Conservation (phyloP, 2,888 invertebrate genomes). For the Orthosia incerta region DNA sequence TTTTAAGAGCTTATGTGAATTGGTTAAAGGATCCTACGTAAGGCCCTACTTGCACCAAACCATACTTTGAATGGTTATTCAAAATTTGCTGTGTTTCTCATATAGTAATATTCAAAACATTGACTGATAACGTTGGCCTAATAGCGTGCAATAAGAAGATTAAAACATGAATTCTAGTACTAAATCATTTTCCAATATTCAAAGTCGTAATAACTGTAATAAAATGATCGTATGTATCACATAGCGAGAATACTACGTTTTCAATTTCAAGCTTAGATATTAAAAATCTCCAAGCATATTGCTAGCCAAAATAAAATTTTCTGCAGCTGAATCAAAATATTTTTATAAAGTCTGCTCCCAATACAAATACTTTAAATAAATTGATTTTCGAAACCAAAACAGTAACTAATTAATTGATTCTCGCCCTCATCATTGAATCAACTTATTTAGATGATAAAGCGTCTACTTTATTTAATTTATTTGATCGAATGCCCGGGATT, state of each 20-base stretch:
- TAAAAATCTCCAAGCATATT: conserved; percentile 24
- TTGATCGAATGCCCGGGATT: conserved; percentile 49
- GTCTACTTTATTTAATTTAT: conserved; percentile 50
- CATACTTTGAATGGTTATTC: no score
- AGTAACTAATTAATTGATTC: conserved; percentile 51
- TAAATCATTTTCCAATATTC: neutral
- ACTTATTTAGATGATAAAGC: conserved; percentile 58
- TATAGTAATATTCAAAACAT: no score
- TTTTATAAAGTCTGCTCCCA: conserved; percentile 11
- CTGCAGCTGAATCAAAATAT: conserved; percentile 7
- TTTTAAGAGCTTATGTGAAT: conserved; percentile 13
- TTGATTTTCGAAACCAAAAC: conserved; percentile 21
- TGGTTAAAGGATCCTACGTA: no score
- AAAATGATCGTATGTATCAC: neutral
- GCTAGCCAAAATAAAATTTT: conserved; percentile 20
- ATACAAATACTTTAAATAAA: conserved; percentile 17
- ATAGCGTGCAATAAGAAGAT: no score
- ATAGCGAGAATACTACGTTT: conserved; percentile 17
- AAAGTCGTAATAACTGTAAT: neutral
- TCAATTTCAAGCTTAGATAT: conserved; percentile 33
- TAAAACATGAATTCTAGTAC: no score
- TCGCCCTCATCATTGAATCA: conserved; percentile 37
- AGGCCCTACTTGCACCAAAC: no score
- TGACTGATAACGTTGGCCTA: no score
- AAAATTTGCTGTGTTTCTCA: no score